Conservation (phyloP, 2,113 vertebrate species). For the Atractosteus spatula region DNA sequence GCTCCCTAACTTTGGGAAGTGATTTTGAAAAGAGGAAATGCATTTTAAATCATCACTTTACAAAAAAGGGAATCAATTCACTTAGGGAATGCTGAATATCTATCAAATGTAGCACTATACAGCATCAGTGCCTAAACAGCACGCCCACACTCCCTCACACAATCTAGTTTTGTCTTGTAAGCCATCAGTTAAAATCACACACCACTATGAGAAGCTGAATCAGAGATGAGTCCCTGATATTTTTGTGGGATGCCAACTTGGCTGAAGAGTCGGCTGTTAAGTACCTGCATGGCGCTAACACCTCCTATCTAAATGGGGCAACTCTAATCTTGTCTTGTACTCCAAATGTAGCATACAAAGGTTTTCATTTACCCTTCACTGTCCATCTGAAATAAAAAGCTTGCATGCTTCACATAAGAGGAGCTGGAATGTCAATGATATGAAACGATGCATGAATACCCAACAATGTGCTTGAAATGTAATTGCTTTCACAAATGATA, state of each 20-base stretch:
- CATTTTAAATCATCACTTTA: background rate
- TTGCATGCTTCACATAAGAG: too few relatives aligned
- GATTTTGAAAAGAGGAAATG: too few relatives aligned
- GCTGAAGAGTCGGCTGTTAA: background rate
- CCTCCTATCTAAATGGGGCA: background rate
- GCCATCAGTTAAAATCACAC: slow-evolving; percentile 4
- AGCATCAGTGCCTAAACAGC: slow-evolving; percentile 10
- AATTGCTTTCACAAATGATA: too few relatives aligned
- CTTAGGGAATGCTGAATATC: slow-evolving; percentile 10
- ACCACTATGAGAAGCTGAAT: slow-evolving; percentile 4
- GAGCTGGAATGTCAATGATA: too few relatives aligned
- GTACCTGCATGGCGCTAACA: background rate
- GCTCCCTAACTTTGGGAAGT: too few relatives aligned
- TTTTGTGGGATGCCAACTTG: background rate
- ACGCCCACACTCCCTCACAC: slow-evolving; percentile 16
- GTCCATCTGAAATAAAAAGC: too few relatives aligned
- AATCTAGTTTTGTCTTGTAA: slow-evolving; percentile 8
- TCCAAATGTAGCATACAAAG: too few relatives aligned
- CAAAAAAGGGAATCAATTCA: background rate
- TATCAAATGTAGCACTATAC: background rate
- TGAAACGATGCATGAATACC: too few relatives aligned
- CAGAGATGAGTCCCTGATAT: background rate
- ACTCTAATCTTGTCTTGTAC: too few relatives aligned
- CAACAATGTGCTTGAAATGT: too few relatives aligned
- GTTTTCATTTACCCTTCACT: too few relatives aligned